phyloP scores from a whole-genome alignment of 2,888 invertebrate species.

The Steromphala cineraria region DNA sequence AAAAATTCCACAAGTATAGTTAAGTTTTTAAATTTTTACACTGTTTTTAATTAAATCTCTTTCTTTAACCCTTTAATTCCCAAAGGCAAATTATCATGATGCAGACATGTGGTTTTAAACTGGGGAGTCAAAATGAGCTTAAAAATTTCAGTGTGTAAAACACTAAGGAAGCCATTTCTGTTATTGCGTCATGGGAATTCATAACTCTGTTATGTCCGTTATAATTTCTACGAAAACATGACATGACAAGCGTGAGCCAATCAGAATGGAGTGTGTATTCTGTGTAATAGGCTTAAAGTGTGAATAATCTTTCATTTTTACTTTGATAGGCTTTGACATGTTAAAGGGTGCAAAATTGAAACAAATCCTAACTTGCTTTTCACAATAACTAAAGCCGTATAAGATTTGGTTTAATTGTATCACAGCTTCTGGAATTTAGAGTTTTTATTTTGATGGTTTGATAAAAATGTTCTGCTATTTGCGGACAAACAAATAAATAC shows the following conservation, averaged over 20 bases:
- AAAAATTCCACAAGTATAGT: too few relatives aligned
- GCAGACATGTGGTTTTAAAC: constrained; percentile 11
- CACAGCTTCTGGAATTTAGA: too few relatives aligned
- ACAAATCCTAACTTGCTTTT: too few relatives aligned
- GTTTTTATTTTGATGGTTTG: too few relatives aligned
- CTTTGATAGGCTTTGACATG: too few relatives aligned
- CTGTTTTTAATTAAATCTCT: too few relatives aligned
- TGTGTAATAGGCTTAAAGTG: background rate
- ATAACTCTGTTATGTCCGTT: background rate
- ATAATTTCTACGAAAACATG: background rate
- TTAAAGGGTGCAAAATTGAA: too few relatives aligned
- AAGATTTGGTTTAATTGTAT: too few relatives aligned
- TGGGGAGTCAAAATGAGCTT: background rate
- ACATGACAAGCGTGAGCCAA: background rate
- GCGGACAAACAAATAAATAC: too few relatives aligned
- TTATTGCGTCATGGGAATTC: constrained; percentile 11
- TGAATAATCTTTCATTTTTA: background rate
- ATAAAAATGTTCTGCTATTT: too few relatives aligned
- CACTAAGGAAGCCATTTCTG: constrained; percentile 11
- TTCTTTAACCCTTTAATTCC: background rate
- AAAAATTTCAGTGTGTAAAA: background rate
- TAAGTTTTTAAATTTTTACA: too few relatives aligned
- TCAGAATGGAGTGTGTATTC: background rate
- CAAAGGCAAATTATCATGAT: background rate
- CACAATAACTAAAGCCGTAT: too few relatives aligned